These are phyloP conservation scores for Ligdia adustata DNA, from an alignment of 2,888 invertebrate species.

Conservation along the genomic window DNA sequence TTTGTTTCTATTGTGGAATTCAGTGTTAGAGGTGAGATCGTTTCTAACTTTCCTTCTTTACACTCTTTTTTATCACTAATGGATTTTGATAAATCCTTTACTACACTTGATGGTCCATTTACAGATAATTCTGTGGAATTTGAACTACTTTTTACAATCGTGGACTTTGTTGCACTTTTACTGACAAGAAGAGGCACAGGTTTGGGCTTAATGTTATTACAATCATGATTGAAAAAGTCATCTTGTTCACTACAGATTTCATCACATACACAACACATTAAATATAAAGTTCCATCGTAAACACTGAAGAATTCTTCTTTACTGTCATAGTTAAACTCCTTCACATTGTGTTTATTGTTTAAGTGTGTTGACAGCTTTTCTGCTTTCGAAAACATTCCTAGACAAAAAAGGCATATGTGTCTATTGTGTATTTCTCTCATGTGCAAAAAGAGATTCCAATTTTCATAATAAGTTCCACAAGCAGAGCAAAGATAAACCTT, in stretches of 20 bases:
- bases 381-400: conserved; percentile 92
- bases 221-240: conserved; percentile 90
- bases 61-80: conserved; percentile 59
- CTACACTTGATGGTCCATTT: conserved; percentile 58
- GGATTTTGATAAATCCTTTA: conserved; percentile 53
- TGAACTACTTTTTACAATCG: conserved; percentile 60
- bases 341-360: conserved; percentile 90
- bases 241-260: conserved; percentile 90
- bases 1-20: conserved; percentile 47
- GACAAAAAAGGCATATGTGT: conserved; percentile 92
- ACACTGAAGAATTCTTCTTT: conserved; percentile 87
- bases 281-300: conserved; percentile 87
- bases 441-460: conserved; percentile 93
- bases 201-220: conserved; percentile 80
- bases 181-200: conserved; percentile 78
- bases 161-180: conserved; percentile 69
- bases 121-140: conserved; percentile 52
- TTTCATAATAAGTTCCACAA: conserved; percentile 93
- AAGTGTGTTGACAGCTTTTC: conserved; percentile 92
- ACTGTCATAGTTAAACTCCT: conserved; percentile 87
- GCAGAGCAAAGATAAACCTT: conserved; percentile 92
- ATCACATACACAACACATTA: conserved; percentile 93
- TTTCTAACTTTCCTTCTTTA: conserved; percentile 55
- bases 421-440: conserved; percentile 93
- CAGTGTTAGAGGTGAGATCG: conserved; percentile 48